These are phyloP conservation scores for Harpegnathos saltator DNA, from an alignment of 1,140 invertebrate species.

Conservation along the genomic window DNA sequence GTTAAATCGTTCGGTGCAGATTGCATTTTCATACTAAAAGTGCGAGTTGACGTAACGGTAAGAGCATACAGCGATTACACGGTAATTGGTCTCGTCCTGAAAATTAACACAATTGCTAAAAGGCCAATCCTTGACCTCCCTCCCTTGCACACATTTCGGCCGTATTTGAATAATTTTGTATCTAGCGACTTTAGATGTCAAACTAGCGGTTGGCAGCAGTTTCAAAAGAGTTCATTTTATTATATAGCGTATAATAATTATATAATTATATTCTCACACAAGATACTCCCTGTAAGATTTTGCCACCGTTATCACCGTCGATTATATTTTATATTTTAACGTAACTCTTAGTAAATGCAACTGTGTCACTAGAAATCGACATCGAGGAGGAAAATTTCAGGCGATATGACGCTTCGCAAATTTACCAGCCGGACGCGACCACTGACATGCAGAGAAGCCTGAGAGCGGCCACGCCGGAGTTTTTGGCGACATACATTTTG, in stretches of 20 bases:
- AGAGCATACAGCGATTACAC: not conserved
- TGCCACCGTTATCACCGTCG: too few species aligned
- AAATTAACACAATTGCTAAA: conserved; percentile 27
- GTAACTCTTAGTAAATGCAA: too few species aligned
- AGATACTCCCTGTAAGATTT: too few species aligned
- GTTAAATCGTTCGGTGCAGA: not conserved
- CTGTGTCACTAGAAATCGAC: too few species aligned
- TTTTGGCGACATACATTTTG: too few species aligned
- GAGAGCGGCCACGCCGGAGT: too few species aligned
- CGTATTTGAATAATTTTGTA: not conserved
- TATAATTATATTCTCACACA: too few species aligned
- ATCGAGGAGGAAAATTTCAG: not conserved
- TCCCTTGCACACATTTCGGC: not conserved
- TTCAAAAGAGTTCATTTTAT: too few species aligned
- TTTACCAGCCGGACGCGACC: conserved; percentile 4
- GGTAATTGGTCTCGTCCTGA: conserved; percentile 10
- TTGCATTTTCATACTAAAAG: not conserved
- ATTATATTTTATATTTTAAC: too few species aligned
- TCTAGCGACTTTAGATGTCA: conserved; percentile 1
- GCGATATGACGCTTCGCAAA: not conserved
- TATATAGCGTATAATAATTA: too few species aligned
- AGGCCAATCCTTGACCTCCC: conserved; percentile 5
- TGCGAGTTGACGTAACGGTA: conserved; percentile 1
- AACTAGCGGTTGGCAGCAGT: too few species aligned
- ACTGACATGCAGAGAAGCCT: too few species aligned